phyloP scores from a whole-genome alignment of 1,140 invertebrate genomes.

The Potamilus streckersoni region DNA sequence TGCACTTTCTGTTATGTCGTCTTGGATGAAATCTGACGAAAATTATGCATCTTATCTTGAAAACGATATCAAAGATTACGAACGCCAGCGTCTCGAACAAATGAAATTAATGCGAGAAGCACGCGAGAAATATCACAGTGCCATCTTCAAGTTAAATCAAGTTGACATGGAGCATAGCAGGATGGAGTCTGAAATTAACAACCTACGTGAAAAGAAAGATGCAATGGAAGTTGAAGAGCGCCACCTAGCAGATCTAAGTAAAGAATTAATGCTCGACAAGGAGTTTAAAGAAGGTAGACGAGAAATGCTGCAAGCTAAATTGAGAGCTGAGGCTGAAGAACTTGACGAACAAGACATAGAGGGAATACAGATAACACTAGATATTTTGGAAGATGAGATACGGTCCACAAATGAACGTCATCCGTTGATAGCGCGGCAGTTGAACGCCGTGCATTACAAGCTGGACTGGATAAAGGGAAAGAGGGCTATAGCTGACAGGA shows the following conservation, averaged over 20 bases:
- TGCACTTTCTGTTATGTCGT: slow-evolving; percentile 36
- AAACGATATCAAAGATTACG: slow-evolving; percentile 48
- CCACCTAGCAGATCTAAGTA: slow-evolving; percentile 33
- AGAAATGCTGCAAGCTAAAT: slow-evolving; percentile 31
- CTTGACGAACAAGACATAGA: slow-evolving; percentile 2
- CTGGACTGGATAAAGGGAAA: slow-evolving; percentile 43
- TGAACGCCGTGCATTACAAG: slow-evolving; percentile 35
- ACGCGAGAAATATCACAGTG: slow-evolving; percentile 40
- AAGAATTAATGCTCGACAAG: slow-evolving; percentile 44
- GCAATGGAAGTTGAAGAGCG: slow-evolving; percentile 39
- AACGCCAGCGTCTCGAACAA: slow-evolving; percentile 40
- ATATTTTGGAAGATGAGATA: slow-evolving; percentile 42
- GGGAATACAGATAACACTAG: slow-evolving; percentile 27
- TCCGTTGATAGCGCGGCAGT: slow-evolving; percentile 33
- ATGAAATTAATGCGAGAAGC: slow-evolving; percentile 37
- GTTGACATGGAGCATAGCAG: slow-evolving; percentile 31
- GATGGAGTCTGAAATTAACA: slow-evolving; percentile 23
- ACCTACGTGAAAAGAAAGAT: slow-evolving; percentile 38
- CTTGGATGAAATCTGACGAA: slow-evolving; percentile 53
- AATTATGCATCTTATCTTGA: slow-evolving; percentile 49
- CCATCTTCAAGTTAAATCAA: slow-evolving; percentile 41
- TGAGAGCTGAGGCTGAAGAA: slow-evolving; percentile 28
- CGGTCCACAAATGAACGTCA: slow-evolving; percentile 38
- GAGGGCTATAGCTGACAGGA: slow-evolving; percentile 18
- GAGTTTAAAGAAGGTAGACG: slow-evolving; percentile 48